These are phyloP conservation scores for Escarpia spicata DNA, from an alignment of 2,888 invertebrate species.

Conservation along the genomic window DNA sequence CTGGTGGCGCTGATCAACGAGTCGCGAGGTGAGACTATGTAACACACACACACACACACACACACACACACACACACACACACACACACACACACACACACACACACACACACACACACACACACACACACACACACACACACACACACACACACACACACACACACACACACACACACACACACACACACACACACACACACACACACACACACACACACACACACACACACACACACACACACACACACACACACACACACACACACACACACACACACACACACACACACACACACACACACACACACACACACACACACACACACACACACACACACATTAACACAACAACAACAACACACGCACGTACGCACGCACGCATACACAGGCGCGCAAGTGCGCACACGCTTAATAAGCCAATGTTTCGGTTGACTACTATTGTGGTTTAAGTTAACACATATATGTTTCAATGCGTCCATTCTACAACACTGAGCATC, in stretches of 20 bases:
- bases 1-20: no score
- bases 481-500: no score
- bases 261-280: no score
- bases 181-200: background rate
- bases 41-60: no score
- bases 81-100: conserved; percentile 1
- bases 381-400: background rate
- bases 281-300: background rate
- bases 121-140: background rate
- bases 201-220: conserved; percentile 16
- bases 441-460: no score
- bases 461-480: no score
- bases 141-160: background rate
- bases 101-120: background rate
- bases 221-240: background rate
- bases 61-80: background rate
- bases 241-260: background rate
- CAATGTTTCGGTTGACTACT: no score
- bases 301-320: background rate
- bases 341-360: no score
- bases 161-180: no score
- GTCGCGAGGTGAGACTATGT: no score
- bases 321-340: background rate
- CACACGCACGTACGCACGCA: no score
- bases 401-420: no score